Percentiles rank a stretch among this genome's conserved stretches.
phyloP scores from a whole-genome alignment of 2,113 vertebrate species.

The Salminus brasiliensis region DNA sequence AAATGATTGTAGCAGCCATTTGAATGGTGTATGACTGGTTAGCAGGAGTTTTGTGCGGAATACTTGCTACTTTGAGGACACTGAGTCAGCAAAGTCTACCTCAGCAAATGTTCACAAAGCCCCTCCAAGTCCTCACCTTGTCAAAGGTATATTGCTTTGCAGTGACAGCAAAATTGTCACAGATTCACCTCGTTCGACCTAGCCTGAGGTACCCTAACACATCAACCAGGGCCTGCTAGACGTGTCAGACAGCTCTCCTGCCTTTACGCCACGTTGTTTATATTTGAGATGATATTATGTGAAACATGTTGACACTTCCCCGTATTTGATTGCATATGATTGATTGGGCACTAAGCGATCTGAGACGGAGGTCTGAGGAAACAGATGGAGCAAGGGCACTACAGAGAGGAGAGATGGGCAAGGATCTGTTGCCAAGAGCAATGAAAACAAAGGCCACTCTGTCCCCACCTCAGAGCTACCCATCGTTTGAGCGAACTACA shows the following conservation, averaged over 20 bases:
- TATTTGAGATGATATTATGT: conserved; percentile 3
- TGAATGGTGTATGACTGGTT: background rate
- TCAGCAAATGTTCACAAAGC: background rate
- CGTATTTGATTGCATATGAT: conserved; percentile 1
- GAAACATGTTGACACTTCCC: conserved; percentile 9
- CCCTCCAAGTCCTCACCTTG: background rate
- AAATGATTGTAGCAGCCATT: background rate
- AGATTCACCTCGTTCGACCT: background rate
- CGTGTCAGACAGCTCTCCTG: conserved; percentile 1
- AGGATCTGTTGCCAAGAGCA: conserved; percentile 34
- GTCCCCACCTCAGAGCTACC: conserved; percentile 46
- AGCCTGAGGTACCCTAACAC: background rate
- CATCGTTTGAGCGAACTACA: conserved; percentile 49
- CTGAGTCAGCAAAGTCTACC: background rate
- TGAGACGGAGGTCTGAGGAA: conserved; percentile 4
- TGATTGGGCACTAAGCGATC: conserved; percentile 2
- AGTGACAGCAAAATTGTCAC: background rate
- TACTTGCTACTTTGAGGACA: background rate
- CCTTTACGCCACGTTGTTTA: background rate
- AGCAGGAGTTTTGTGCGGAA: background rate
- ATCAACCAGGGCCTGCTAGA: background rate
- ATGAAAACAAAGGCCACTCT: conserved; percentile 68
- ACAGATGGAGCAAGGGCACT: conserved; percentile 16
- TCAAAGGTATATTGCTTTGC: background rate
- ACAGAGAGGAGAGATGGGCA: background rate